A percentile compares a stretch with the other conserved stretches of the same genome.
These are phyloP conservation scores for Gymnobelideus leadbeateri DNA, from an alignment of 2,113 vertebrate species.

Conservation along the genomic window DNA sequence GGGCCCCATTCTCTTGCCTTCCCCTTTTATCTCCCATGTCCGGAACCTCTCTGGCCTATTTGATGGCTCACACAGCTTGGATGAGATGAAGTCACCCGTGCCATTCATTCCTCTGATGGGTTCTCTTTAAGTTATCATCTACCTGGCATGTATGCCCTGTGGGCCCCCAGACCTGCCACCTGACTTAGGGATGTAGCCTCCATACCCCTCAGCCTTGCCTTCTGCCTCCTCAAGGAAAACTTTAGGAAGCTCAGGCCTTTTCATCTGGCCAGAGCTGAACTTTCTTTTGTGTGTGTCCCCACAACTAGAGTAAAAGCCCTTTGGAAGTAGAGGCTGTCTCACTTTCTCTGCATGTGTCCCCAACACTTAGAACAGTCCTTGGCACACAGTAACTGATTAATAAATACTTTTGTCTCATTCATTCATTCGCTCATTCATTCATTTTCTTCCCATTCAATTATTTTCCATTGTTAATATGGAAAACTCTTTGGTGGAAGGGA, in stretches of 20 bases:
- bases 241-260: neutral
- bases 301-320: neutral
- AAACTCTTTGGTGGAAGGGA: too few species aligned
- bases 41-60: neutral
- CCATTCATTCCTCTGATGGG: neutral
- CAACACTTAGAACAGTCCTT: too few species aligned
- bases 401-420: neutral
- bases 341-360: too few species aligned
- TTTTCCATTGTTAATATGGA: neutral
- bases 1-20: neutral
- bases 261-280: neutral
- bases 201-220: too few species aligned
- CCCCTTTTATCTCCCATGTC: neutral
- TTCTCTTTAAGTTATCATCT: neutral
- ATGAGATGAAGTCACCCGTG: neutral
- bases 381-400: too few species aligned
- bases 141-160: neutral
- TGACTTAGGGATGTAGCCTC: neutral
- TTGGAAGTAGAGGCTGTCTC: too few species aligned
- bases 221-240: neutral
- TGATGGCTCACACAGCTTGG: neutral
- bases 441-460: neutral
- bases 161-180: neutral
- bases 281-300: too few species aligned
- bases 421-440: too few species aligned